phyloP scores from a whole-genome alignment of 2,888 invertebrate species.

The Sympetrum striolatum region DNA sequence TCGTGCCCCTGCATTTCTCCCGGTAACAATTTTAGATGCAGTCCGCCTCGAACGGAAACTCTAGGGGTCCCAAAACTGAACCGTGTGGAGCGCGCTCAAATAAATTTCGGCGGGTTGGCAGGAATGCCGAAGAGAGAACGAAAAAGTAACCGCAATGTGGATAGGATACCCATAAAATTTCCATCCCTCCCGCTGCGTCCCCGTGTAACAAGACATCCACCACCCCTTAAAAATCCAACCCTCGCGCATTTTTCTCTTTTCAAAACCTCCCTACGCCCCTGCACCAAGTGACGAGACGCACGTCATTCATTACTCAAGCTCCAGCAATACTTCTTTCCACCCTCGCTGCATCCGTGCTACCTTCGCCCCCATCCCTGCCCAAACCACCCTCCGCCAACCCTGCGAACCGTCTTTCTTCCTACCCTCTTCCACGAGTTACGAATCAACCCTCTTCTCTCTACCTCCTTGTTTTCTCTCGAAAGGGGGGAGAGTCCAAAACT shows the following conservation, averaged over 20 bases:
- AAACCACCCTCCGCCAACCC: background rate
- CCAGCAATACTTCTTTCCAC: background rate
- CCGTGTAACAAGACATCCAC: background rate
- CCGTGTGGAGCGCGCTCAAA: background rate
- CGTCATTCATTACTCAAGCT: constrained; percentile 28
- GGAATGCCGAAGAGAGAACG: background rate
- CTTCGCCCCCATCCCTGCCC: background rate
- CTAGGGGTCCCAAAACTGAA: background rate
- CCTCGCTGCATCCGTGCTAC: background rate
- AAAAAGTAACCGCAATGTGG: background rate
- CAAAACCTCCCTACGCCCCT: background rate
- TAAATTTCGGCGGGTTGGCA: background rate
- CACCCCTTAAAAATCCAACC: background rate
- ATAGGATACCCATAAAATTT: background rate
- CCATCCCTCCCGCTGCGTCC: background rate
- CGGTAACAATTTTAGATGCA: background rate
- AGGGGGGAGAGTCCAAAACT: background rate
- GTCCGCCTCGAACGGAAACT: background rate
- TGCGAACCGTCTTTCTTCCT: background rate
- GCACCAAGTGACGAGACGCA: background rate
- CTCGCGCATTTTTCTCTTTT: background rate
- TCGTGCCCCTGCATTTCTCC: background rate
- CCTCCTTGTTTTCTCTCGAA: background rate
- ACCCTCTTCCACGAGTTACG: background rate
- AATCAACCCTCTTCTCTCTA: background rate